Evolutionary conservation across 2,888 invertebrate genomes (phyloP).

Genomic region (Smittia sp.): DNA sequence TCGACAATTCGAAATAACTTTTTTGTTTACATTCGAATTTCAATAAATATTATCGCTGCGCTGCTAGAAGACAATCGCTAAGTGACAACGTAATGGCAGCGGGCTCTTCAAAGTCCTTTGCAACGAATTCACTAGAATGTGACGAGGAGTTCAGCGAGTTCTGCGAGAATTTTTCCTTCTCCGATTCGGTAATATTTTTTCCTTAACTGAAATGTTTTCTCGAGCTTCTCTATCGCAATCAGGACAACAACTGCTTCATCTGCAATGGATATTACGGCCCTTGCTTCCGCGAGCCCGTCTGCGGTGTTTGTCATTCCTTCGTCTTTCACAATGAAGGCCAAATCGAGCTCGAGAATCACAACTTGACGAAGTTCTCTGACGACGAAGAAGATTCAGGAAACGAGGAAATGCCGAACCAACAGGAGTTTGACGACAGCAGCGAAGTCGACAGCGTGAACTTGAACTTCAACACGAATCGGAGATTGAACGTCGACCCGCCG

Average conservation of each 20-base stretch:
- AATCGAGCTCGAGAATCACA: conserved; percentile 45
- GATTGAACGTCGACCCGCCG: conserved; percentile 47
- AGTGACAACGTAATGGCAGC: conserved; percentile 13
- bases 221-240: background rate
- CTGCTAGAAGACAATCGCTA: no score
- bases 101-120: conserved; percentile 1
- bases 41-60: no score
- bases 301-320: conserved; percentile 88
- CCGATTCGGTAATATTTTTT: conserved; percentile 43
- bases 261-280: conserved; percentile 93
- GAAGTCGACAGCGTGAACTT: conserved; percentile 30
- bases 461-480: conserved; percentile 21
- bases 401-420: conserved; percentile 62
- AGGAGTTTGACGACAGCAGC: conserved; percentile 33
- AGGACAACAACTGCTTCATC: conserved; percentile 61
- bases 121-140: background rate
- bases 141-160: conserved; percentile 44
- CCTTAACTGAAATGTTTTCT: background rate
- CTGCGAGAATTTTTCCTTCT: conserved; percentile 45
- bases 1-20: no score
- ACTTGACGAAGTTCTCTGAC: conserved; percentile 63
- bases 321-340: conserved; percentile 66
- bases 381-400: conserved; percentile 89
- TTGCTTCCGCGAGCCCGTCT: conserved; percentile 86
- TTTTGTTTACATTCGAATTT: no score